These are phyloP conservation scores for Diplazon laetatorius DNA, from an alignment of 2,888 invertebrate genomes.

Conservation along the genomic window DNA sequence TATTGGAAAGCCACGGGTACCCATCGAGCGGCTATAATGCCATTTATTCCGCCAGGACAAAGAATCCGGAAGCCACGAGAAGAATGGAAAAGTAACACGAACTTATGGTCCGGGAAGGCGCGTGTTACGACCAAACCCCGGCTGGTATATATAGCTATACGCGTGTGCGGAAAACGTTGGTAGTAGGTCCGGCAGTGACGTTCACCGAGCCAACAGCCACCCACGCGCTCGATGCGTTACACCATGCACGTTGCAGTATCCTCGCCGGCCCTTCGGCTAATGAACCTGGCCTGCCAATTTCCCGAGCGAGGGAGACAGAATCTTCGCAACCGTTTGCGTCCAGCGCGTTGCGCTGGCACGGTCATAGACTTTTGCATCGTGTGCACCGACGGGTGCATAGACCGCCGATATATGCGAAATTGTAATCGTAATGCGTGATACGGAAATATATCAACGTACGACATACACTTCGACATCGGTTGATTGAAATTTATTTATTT, in stretches of 20 bases:
- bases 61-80: slow-evolving; percentile 45
- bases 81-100: slow-evolving; percentile 7
- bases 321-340: no score
- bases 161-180: not conserved
- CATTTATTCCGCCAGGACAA: slow-evolving; percentile 24
- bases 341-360: no score
- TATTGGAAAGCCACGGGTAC: slow-evolving; percentile 3
- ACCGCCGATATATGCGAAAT: no score
- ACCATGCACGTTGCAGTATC: slow-evolving; percentile 57
- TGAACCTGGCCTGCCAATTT: slow-evolving; percentile 67
- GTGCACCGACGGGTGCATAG: no score
- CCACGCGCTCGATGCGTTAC: slow-evolving; percentile 67
- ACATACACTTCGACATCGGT: no score
- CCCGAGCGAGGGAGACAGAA: slow-evolving; percentile 57
- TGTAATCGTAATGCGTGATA: no score
- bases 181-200: slow-evolving; percentile 27
- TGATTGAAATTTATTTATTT: no score
- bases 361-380: no score
- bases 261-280: slow-evolving; percentile 42
- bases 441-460: no score
- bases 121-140: not conserved
- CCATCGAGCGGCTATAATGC: slow-evolving; percentile 12
- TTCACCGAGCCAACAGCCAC: slow-evolving; percentile 61
- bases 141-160: not conserved
- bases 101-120: not conserved